A percentile compares a stretch with the other conserved stretches of the same genome.
Evolutionary conservation across 2,888 invertebrate species (phyloP).

Genomic region (Lobophora halterata): DNA sequence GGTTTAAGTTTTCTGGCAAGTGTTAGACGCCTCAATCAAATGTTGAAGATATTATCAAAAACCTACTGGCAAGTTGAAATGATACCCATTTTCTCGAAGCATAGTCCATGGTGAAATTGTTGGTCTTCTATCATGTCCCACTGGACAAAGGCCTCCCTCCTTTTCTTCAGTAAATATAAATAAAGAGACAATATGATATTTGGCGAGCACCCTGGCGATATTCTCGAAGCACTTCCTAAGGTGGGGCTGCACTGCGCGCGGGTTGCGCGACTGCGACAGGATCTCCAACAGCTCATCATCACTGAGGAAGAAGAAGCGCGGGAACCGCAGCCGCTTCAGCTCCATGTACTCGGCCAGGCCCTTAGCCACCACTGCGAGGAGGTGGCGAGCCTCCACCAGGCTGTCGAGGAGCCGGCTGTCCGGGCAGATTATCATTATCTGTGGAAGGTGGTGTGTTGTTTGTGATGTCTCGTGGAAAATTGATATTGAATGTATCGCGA

Average conservation of each 20-base stretch:
- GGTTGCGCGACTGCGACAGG: conserved; percentile 88
- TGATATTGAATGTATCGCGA: too few species aligned
- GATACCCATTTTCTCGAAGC: too few species aligned
- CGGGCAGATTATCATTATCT: conserved; percentile 84
- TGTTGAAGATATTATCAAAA: too few species aligned
- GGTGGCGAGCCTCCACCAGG: conserved; percentile 84
- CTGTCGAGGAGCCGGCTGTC: conserved; percentile 85
- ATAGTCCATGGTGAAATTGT: too few species aligned
- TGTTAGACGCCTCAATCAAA: too few species aligned
- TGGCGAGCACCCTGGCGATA: conserved; percentile 82
- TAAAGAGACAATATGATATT: too few species aligned
- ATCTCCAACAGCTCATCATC: conserved; percentile 92
- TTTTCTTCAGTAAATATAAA: too few species aligned
- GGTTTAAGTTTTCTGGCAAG: too few species aligned
- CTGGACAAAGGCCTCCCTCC: too few species aligned
- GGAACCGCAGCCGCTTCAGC: conserved; percentile 87
- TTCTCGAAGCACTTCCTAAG: conserved; percentile 92
- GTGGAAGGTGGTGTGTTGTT: conserved; percentile 6
- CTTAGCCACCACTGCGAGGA: conserved; percentile 86
- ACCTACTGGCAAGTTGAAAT: too few species aligned
- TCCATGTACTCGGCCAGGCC: conserved; percentile 90
- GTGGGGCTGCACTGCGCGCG: conserved; percentile 89
- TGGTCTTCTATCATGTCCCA: too few species aligned
- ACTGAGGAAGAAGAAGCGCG: conserved; percentile 89
- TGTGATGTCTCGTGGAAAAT: too few species aligned